These are phyloP conservation scores for Cercopithecus petaurista DNA, from an alignment of 2,797 vertebrate genomes.

Conservation along the genomic window DNA sequence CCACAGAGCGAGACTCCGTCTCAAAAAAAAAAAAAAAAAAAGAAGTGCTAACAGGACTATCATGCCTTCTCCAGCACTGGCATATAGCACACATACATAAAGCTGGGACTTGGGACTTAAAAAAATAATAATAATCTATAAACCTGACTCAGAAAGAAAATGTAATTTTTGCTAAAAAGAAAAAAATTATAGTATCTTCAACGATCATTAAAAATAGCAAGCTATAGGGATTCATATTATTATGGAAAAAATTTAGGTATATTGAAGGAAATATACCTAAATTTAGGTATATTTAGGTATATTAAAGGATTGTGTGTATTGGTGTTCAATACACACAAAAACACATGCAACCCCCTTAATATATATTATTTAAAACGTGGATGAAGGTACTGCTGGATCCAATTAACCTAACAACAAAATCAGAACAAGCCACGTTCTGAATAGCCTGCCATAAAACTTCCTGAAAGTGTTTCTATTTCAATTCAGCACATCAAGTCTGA, in stretches of 20 bases:
- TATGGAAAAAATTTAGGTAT: background rate
- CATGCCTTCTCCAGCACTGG: background rate
- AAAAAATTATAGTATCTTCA: background rate
- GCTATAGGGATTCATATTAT: background rate
- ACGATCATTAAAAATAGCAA: background rate
- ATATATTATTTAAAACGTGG: background rate
- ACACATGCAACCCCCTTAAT: background rate
- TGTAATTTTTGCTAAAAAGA: background rate
- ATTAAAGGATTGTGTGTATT: background rate
- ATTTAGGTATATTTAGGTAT: background rate
- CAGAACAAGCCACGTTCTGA: background rate
- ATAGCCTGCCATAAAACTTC: background rate
- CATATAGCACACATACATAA: background rate
- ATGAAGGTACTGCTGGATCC: background rate
- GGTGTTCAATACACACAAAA: background rate
- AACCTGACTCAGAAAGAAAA: background rate
- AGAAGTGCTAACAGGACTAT: background rate
- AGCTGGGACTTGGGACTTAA: background rate
- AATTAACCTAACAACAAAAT: background rate
- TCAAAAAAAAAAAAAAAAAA: constrained; percentile 47
- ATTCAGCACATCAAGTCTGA: background rate
- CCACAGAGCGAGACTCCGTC: fast-evolving
- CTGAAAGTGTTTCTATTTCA: background rate
- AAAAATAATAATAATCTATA: background rate
- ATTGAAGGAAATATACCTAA: background rate